Conservation (phyloP, 2,888 invertebrate genomes). For the Biston stratarius region DNA sequence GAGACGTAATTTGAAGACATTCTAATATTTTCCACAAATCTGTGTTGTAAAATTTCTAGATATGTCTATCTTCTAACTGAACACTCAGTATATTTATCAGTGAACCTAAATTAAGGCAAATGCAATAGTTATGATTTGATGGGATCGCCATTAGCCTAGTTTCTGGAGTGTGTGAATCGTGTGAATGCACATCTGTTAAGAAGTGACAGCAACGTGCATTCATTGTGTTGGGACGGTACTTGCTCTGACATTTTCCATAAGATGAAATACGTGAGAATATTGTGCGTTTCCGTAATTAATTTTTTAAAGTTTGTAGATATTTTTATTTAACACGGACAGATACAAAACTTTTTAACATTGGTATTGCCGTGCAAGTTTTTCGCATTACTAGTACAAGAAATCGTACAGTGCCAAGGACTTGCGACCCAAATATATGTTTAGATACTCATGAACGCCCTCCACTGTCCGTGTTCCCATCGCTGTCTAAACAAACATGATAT, state of each 20-base stretch:
- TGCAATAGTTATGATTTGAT: slow-evolving; percentile 20
- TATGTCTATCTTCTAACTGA: no score
- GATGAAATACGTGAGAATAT: slow-evolving; percentile 1
- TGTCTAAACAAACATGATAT: no score
- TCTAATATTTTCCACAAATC: no score
- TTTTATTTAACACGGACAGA: background rate
- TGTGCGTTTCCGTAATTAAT: background rate
- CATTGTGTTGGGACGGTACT: background rate
- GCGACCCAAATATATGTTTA: no score
- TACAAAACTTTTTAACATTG: no score
- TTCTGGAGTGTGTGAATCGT: slow-evolving; percentile 49
- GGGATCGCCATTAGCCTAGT: slow-evolving; percentile 47
- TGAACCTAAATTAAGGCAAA: background rate
- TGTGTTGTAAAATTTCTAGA: no score
- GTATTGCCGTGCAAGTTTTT: no score
- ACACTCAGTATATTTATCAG: background rate
- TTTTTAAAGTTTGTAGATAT: background rate
- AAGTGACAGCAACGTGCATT: slow-evolving; percentile 1
- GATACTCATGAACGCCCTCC: no score
- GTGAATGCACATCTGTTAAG: slow-evolving; percentile 5
- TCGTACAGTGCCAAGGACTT: no score
- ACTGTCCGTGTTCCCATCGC: no score
- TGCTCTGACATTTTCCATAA: background rate
- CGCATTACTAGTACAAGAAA: no score
- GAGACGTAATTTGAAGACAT: no score